A percentile compares a stretch with the other conserved stretches of the same genome.
These are phyloP conservation scores for Porites evermanni DNA, from an alignment of 92 coral and sea anemone species.

Conservation along the genomic window DNA sequence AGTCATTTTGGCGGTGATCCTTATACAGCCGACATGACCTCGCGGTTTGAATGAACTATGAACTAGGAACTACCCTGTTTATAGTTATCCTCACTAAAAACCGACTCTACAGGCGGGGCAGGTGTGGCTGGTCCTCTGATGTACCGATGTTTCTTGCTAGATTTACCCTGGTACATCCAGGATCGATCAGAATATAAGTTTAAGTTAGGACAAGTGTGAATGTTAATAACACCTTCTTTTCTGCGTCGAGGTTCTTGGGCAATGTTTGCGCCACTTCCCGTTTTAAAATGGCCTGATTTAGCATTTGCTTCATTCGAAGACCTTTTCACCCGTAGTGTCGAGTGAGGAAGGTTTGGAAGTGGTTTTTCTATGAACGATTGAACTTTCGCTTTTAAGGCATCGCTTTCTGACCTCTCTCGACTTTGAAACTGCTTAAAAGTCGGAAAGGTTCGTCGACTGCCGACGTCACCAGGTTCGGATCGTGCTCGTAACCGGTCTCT, in stretches of 20 bases:
- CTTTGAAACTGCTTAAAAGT: slow-evolving; percentile 27
- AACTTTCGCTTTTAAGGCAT: slow-evolving; percentile 56
- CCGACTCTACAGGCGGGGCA: slow-evolving; percentile 66
- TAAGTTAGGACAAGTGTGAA: slow-evolving; percentile 78
- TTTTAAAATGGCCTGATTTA: slow-evolving; percentile 22
- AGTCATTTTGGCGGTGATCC: too few species aligned
- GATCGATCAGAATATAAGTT: slow-evolving; percentile 71
- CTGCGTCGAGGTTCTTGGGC: slow-evolving; percentile 48
- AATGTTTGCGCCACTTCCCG: slow-evolving; percentile 17
- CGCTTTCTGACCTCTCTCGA: slow-evolving; percentile 42
- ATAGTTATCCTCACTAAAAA: slow-evolving; percentile 42
- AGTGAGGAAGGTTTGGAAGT: slow-evolving; percentile 59
- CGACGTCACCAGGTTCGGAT: slow-evolving; percentile 49
- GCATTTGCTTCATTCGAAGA: slow-evolving; percentile 22
- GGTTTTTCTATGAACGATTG: slow-evolving; percentile 68
- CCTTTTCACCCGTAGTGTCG: slow-evolving; percentile 63
- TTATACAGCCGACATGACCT: too few species aligned
- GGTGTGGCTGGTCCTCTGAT: slow-evolving; percentile 73
- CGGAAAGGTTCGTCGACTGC: slow-evolving; percentile 27
- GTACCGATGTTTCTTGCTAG: slow-evolving; percentile 70
- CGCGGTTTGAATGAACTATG: too few species aligned
- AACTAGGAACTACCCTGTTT: not conserved
- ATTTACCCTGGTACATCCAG: slow-evolving; percentile 80
- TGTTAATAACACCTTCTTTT: slow-evolving; percentile 62
- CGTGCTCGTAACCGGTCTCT: slow-evolving; percentile 31